A percentile compares a stretch with the other conserved stretches of the same genome.
Conservation (phyloP, 2,113 vertebrate genomes). For the Petrocephalus zakoni region DNA sequence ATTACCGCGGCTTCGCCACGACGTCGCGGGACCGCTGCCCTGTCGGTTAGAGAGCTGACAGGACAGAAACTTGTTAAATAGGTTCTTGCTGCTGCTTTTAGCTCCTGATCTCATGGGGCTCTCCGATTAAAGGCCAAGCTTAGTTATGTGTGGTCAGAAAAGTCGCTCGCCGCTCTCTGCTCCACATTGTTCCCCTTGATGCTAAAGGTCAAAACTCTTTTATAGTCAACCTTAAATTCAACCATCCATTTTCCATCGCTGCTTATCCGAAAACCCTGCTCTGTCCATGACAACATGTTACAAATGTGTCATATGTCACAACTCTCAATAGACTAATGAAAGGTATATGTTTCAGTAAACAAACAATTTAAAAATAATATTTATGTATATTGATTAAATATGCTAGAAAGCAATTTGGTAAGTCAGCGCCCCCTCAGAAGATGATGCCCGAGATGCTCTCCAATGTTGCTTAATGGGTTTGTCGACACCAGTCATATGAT, state of each 20-base stretch:
- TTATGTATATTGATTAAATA: not conserved
- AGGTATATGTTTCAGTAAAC: not conserved
- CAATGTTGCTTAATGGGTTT: not conserved
- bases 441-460: not conserved
- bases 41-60: not conserved
- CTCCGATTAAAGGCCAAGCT: constrained; percentile 14
- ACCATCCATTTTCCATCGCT: not conserved
- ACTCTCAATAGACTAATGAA: not conserved
- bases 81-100: not conserved
- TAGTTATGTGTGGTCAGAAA: constrained; percentile 3
- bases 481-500: not conserved
- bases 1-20: not conserved
- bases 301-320: not conserved
- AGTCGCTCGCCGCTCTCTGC: not conserved
- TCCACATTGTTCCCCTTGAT: not conserved
- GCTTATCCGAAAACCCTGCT: not conserved
- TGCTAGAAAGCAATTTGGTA: not conserved
- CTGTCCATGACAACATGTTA: not conserved
- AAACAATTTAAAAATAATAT: not conserved
- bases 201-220: not conserved
- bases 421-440: not conserved
- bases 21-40: not conserved
- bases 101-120: constrained; percentile 11
- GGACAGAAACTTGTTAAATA: not conserved
- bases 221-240: not conserved